Evolutionary conservation across 2,113 vertebrate genomes (phyloP).

Genomic region (Salvator merianae): DNA sequence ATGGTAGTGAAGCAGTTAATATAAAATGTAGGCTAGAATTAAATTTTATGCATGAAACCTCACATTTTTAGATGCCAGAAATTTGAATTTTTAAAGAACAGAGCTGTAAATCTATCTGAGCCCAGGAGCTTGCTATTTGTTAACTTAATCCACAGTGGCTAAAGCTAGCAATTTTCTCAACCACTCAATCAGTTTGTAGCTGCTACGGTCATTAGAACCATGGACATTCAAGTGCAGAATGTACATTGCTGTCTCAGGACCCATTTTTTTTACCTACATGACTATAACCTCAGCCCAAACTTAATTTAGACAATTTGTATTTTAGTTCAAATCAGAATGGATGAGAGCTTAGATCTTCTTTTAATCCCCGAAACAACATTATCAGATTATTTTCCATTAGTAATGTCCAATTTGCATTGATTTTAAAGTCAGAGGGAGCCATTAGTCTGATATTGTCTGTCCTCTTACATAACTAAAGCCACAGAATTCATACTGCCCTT

Average conservation of each 20-base stretch:
- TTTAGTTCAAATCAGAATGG: not conserved
- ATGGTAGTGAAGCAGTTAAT: too few species aligned
- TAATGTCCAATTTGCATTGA: constrained; percentile 8
- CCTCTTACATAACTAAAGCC: not conserved
- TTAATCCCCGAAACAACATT: constrained; percentile 18
- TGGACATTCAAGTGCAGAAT: not conserved
- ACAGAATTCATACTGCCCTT: not conserved
- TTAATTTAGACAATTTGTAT: not conserved
- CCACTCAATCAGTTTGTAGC: not conserved
- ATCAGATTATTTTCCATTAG: constrained; percentile 6
- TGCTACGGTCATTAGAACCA: not conserved
- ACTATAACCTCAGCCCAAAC: not conserved
- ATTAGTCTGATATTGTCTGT: not conserved
- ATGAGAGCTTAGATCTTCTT: not conserved
- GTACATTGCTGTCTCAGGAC: not conserved
- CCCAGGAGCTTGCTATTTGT: not conserved
- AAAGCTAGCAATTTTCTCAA: not conserved
- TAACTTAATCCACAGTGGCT: not conserved
- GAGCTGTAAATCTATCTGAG: not conserved
- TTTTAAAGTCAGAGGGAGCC: constrained; percentile 17
- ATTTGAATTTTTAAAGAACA: not conserved
- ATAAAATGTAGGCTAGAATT: too few species aligned
- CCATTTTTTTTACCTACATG: not conserved
- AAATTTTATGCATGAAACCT: not conserved
- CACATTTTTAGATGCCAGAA: too few species aligned